phyloP scores from a whole-genome alignment of 2,797 vertebrate genomes.

The Numenius phaeopus region DNA sequence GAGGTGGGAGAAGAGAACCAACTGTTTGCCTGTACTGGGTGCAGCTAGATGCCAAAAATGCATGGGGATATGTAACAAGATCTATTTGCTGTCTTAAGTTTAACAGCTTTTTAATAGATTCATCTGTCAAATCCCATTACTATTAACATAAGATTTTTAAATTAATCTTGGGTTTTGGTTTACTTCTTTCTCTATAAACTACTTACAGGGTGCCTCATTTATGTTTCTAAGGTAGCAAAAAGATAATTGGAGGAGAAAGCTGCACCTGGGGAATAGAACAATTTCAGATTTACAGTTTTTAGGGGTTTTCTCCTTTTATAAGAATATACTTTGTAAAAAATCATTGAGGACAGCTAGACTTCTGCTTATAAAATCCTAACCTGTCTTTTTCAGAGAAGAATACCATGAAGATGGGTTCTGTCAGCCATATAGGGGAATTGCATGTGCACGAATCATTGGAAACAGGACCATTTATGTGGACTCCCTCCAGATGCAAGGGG shows the following conservation, averaged over 20 bases:
- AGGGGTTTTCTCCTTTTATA: not conserved
- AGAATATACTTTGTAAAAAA: not conserved
- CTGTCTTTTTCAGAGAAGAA: constrained; percentile 80
- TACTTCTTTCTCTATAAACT: not conserved
- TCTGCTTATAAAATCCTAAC: constrained; percentile 21
- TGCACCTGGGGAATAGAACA: not conserved
- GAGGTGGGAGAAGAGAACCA: not conserved
- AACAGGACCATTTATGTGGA: constrained; percentile 98
- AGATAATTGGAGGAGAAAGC: not conserved
- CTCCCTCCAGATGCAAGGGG: constrained; percentile 97
- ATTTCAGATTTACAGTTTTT: not conserved
- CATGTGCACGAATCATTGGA: constrained; percentile 95
- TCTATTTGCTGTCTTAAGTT: not conserved
- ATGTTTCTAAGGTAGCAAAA: not conserved
- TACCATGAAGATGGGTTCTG: constrained; percentile 93
- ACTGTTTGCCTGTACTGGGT: not conserved
- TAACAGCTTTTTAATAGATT: constrained; percentile 26
- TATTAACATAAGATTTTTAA: not conserved
- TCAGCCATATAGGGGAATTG: constrained; percentile 95
- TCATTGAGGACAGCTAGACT: not conserved
- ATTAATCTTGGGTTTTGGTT: constrained; percentile 9
- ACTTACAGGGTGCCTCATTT: not conserved
- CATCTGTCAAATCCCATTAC: constrained; percentile 12
- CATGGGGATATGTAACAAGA: not conserved
- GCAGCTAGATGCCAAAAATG: not conserved